Conservation (phyloP, 2,888 invertebrate species). For the Smittia aterrima region DNA sequence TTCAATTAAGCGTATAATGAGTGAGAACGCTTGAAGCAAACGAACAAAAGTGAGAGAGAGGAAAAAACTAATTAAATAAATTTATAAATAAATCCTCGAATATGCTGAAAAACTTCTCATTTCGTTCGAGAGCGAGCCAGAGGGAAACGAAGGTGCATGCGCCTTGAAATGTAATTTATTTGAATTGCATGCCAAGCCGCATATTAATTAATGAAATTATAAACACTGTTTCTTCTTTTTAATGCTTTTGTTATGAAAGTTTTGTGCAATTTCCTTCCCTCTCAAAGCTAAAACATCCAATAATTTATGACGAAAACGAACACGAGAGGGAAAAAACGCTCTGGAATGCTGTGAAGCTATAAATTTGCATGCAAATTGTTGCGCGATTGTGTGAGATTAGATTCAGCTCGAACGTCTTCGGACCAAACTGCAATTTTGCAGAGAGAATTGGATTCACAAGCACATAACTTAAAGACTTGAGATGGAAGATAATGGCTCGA, state of each 20-base stretch:
- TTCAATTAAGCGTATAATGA: background rate
- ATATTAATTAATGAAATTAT: conserved; percentile 41
- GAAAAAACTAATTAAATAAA: conserved; percentile 12
- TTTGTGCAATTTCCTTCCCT: background rate
- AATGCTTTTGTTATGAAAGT: background rate
- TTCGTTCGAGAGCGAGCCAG: background rate
- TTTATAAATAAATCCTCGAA: background rate
- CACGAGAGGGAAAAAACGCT: conserved; percentile 15
- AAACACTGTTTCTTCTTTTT: background rate
- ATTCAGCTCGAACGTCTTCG: background rate
- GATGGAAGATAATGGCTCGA: background rate
- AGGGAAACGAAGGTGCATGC: background rate
- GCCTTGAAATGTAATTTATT: conserved; percentile 11
- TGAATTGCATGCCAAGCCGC: conserved; percentile 33
- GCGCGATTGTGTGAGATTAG: conserved; percentile 6
- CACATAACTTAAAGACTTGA: background rate
- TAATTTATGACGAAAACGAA: background rate
- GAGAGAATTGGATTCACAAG: background rate
- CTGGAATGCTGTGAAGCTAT: conserved; percentile 26
- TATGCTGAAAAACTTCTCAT: background rate
- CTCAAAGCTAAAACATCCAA: background rate
- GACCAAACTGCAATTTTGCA: background rate
- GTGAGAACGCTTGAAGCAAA: background rate
- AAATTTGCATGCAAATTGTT: conserved; percentile 33
- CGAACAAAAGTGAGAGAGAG: background rate